Percentiles rank a stretch among this genome's conserved stretches.
Conservation (phyloP, 2,888 invertebrate genomes). For the Chrysolina oricalcia region DNA sequence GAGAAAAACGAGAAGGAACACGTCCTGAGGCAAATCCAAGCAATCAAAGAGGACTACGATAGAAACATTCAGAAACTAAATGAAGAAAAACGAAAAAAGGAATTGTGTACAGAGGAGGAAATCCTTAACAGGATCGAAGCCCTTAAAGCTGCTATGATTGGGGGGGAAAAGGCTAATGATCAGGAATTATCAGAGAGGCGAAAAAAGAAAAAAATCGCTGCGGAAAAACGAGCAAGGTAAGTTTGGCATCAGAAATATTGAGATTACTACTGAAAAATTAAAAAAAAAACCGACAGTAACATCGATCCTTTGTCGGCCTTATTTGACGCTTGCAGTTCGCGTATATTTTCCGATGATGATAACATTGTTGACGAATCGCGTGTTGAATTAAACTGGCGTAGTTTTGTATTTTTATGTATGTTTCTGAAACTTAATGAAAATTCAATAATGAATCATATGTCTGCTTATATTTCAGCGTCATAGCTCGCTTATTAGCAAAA, state of each 20-base stretch:
- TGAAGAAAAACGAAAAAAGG: constrained; percentile 75
- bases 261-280: not conserved
- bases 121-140: constrained; percentile 71
- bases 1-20: constrained; percentile 70
- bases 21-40: constrained; percentile 70
- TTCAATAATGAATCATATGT: not conserved
- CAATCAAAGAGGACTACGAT: constrained; percentile 76
- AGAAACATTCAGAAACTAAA: constrained; percentile 75
- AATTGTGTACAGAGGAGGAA: constrained; percentile 68
- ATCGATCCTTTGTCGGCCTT: too few relatives aligned
- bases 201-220: constrained; percentile 79
- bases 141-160: constrained; percentile 84
- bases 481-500: constrained; percentile 76
- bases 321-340: too few relatives aligned
- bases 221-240: constrained; percentile 76
- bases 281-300: too few relatives aligned
- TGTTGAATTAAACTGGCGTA: too few relatives aligned
- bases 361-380: too few relatives aligned
- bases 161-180: constrained; percentile 85
- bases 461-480: constrained; percentile 68
- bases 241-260: not conserved
- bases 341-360: too few relatives aligned
- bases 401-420: too few relatives aligned
- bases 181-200: constrained; percentile 81
- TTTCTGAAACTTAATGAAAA: not conserved